Conservation (phyloP, 2,888 invertebrate genomes). For the Drosophila stalkeri region DNA sequence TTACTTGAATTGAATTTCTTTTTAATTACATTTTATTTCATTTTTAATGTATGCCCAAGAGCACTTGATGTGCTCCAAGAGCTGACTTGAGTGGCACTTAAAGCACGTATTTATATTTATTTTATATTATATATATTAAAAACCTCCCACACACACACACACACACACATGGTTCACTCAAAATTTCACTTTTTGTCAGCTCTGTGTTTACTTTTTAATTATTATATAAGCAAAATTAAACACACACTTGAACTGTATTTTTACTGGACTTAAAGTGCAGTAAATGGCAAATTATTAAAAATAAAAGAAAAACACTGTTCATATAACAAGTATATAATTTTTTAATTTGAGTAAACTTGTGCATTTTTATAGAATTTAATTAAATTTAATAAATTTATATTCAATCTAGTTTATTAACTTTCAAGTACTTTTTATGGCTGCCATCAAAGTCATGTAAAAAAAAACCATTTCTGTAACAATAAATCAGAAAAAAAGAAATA, state of each 20-base stretch:
- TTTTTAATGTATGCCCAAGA: conserved; percentile 38
- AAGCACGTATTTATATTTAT: not conserved
- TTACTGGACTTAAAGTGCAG: not conserved
- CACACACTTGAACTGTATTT: conserved; percentile 18
- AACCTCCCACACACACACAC: conserved; percentile 9
- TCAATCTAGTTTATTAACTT: conserved; percentile 13
- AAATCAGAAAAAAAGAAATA: conserved; percentile 12
- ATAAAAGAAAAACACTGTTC: not conserved
- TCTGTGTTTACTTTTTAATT: conserved; percentile 35
- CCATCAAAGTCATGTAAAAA: conserved; percentile 11
- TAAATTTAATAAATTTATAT: not conserved
- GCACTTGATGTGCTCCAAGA: conserved; percentile 37
- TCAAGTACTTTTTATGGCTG: conserved; percentile 13
- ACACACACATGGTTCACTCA: conserved; percentile 8
- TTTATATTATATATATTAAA: not conserved
- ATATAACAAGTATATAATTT: not conserved
- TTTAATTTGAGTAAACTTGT: not conserved
- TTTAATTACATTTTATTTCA: conserved; percentile 39
- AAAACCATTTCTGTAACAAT: conserved; percentile 6
- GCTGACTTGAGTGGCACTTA: conserved; percentile 3
- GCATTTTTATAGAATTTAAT: not conserved
- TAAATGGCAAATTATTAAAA: not conserved
- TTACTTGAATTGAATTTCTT: conserved; percentile 27
- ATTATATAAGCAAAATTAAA: conserved; percentile 36
- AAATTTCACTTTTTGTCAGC: conserved; percentile 61